Evolutionary conservation across 2,888 invertebrate genomes (phyloP).

Genomic region (Mimachlamys varia): DNA sequence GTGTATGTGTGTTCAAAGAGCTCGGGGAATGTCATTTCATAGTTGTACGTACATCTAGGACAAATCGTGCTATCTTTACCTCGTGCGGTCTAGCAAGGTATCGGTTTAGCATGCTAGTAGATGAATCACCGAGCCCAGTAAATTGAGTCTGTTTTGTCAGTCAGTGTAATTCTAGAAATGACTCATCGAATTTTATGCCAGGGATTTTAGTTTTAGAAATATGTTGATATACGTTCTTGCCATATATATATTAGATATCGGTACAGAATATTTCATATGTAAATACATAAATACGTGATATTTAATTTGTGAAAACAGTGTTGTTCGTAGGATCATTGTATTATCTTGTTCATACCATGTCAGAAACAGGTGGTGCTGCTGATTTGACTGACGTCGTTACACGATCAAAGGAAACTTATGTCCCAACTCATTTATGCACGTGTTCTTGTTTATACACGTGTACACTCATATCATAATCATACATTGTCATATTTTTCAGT

Average conservation of each 20-base stretch:
- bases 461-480: neutral
- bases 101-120: neutral
- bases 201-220: slow-evolving; percentile 30
- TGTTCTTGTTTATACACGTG: neutral
- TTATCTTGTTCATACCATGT: slow-evolving; percentile 9
- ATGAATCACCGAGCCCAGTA: neutral
- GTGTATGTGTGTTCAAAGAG: neutral
- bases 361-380: neutral
- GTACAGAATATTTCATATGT: slow-evolving; percentile 18
- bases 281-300: slow-evolving; percentile 22
- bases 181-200: slow-evolving; percentile 36
- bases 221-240: slow-evolving; percentile 28
- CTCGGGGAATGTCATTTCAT: neutral
- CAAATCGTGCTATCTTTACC: neutral
- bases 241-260: slow-evolving; percentile 36
- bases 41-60: neutral
- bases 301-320: slow-evolving; percentile 34
- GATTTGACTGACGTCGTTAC: neutral
- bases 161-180: slow-evolving; percentile 12
- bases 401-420: neutral
- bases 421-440: neutral
- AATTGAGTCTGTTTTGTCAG: slow-evolving; percentile 32
- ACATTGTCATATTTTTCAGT: slow-evolving; percentile 26
- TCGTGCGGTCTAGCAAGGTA: neutral
- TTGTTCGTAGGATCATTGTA: slow-evolving; percentile 12